phyloP scores from a whole-genome alignment of 2,888 invertebrate species.

The Cantharis rufa region DNA sequence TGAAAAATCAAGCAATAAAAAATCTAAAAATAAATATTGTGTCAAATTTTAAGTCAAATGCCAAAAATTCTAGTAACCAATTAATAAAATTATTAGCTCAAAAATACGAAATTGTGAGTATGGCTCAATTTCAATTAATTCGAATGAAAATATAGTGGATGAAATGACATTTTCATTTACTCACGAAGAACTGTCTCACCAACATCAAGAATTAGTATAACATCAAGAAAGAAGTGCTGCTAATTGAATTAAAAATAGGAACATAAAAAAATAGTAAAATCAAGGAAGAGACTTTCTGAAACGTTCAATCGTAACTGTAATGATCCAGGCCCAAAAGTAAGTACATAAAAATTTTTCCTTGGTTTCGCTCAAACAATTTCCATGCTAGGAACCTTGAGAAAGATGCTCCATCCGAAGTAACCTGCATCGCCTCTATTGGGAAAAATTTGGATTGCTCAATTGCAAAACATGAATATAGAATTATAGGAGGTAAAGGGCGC shows the following conservation, averaged over 20 bases:
- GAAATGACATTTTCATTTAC: constrained; percentile 58
- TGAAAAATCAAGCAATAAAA: neutral
- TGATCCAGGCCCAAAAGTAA: constrained; percentile 45
- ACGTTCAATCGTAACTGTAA: constrained; percentile 41
- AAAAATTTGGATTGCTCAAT: too few species aligned
- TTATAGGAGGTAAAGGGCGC: constrained; percentile 44
- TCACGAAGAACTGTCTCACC: too few species aligned
- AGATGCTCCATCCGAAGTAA: constrained; percentile 34
- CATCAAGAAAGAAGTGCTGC: too few species aligned
- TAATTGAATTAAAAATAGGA: too few species aligned
- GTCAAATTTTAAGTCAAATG: constrained; percentile 23
- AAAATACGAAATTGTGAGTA: neutral
- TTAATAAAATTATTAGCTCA: too few species aligned
- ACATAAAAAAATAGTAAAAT: too few species aligned
- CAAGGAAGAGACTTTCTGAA: constrained; percentile 40
- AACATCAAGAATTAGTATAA: too few species aligned
- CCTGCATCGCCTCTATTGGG: constrained; percentile 4
- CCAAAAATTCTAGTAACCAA: constrained; percentile 13
- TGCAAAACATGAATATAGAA: constrained; percentile 49
- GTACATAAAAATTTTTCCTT: neutral
- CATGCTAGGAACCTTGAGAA: constrained; percentile 18
- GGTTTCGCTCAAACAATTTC: neutral
- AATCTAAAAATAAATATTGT: neutral
- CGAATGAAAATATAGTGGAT: constrained; percentile 61
- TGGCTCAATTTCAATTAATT: constrained; percentile 59